Evolutionary conservation across 2,113 vertebrate species (phyloP).

Genomic region (rabbit (Oryctolagus cuniculus)): DNA sequence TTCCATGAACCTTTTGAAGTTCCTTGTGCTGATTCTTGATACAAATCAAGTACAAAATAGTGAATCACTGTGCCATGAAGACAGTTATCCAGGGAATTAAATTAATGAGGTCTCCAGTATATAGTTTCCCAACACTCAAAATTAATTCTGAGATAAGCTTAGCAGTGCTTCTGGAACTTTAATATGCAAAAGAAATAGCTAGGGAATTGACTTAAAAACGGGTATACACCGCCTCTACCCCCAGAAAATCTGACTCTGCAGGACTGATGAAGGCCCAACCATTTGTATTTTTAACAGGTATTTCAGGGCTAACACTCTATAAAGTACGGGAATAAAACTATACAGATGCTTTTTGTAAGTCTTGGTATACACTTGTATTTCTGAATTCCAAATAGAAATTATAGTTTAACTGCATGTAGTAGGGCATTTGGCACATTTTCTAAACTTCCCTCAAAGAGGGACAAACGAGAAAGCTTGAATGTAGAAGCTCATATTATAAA

Average conservation of each 20-base stretch:
- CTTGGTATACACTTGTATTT: not conserved
- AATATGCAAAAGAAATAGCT: constrained; percentile 11
- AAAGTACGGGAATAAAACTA: constrained; percentile 43
- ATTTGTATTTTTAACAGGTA: constrained; percentile 43
- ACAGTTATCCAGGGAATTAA: constrained; percentile 35
- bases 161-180: constrained; percentile 56
- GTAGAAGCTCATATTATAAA: not conserved
- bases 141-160: constrained; percentile 53
- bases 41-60: constrained; percentile 56
- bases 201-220: constrained; percentile 36
- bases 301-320: not conserved
- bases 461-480: not conserved
- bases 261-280: not conserved
- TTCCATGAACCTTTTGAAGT: too few relatives aligned
- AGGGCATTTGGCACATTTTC: not conserved
- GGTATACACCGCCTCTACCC: not conserved
- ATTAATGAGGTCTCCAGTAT: not conserved
- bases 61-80: constrained; percentile 32
- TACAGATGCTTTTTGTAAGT: not conserved
- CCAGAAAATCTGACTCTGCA: constrained; percentile 43
- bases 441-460: not conserved
- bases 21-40: not conserved
- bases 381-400: constrained; percentile 13
- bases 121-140: constrained; percentile 60
- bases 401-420: not conserved